phyloP scores from a whole-genome alignment of 2,797 vertebrate genomes.

The Urosaurus nigricauda region DNA sequence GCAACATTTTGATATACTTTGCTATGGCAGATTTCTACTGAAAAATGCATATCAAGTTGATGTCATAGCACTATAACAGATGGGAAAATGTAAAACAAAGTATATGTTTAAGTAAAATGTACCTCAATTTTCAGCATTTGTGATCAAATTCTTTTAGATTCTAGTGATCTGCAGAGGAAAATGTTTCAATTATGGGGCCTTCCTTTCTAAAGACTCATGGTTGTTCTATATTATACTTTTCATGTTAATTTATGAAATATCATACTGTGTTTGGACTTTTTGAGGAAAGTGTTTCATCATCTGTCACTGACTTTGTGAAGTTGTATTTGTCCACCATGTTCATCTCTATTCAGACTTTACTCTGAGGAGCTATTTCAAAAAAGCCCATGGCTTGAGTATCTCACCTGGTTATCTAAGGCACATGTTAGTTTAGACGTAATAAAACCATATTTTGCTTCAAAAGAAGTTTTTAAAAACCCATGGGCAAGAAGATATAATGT shows the following conservation, averaged over 20 bases:
- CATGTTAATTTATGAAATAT: not conserved
- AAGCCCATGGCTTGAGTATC: not conserved
- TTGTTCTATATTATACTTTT: not conserved
- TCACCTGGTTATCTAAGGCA: not conserved
- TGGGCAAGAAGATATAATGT: not conserved
- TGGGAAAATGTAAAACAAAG: not conserved
- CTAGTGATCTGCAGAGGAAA: not conserved
- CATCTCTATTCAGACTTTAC: not conserved
- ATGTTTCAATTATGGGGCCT: not conserved
- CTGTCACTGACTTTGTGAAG: not conserved
- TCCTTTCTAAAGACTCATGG: not conserved
- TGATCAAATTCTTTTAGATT: not conserved
- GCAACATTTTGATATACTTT: not conserved
- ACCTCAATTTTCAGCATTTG: not conserved
- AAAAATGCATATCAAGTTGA: not conserved
- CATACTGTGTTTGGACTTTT: not conserved
- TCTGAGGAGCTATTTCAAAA: not conserved
- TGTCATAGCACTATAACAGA: not conserved
- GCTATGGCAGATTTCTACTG: not conserved
- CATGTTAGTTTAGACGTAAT: not conserved
- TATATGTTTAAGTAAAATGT: not conserved
- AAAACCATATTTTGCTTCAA: not conserved
- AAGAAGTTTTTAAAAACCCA: not conserved
- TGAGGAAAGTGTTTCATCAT: not conserved
- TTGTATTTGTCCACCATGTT: not conserved